A percentile compares a stretch with the other conserved stretches of the same genome.
Conservation (phyloP, 2,888 invertebrate species). For the Ommatoiulus sabulosus region DNA sequence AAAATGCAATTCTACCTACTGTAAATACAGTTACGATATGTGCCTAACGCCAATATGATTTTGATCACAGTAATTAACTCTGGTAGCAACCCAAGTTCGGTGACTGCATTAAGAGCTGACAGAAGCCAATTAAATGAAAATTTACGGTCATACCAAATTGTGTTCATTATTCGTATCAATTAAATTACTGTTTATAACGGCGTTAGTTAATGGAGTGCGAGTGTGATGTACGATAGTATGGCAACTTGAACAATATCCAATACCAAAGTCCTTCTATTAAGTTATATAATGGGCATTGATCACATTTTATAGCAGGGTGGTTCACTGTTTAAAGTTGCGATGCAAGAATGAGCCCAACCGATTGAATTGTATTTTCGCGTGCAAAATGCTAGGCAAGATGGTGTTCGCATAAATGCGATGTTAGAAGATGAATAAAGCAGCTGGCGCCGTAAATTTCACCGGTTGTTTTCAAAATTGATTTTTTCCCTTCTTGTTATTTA, state of each 20-base stretch:
- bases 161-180: not conserved
- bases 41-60: not conserved
- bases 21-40: not conserved
- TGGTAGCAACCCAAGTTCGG: not conserved
- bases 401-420: conserved; percentile 5
- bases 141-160: conserved; percentile 20
- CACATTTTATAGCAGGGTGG: conserved; percentile 9
- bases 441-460: not conserved
- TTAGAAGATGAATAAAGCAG: not conserved
- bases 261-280: not conserved
- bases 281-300: conserved; percentile 31
- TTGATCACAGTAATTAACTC: not conserved
- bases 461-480: conserved; percentile 16
- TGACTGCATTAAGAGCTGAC: not conserved
- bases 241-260: not conserved
- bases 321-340: conserved; percentile 27
- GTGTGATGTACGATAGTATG: not conserved
- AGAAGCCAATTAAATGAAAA: not conserved
- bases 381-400: not conserved
- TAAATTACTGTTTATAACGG: conserved; percentile 9
- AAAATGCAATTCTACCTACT: not conserved
- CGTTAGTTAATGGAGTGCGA: conserved; percentile 15
- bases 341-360: not conserved
- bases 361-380: conserved; percentile 12
- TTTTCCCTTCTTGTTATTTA: not conserved